Evolutionary conservation across 2,888 invertebrate genomes (phyloP), one percentile per base, ranked within the genome.

Genomic region (Beris morrisii): DNA sequence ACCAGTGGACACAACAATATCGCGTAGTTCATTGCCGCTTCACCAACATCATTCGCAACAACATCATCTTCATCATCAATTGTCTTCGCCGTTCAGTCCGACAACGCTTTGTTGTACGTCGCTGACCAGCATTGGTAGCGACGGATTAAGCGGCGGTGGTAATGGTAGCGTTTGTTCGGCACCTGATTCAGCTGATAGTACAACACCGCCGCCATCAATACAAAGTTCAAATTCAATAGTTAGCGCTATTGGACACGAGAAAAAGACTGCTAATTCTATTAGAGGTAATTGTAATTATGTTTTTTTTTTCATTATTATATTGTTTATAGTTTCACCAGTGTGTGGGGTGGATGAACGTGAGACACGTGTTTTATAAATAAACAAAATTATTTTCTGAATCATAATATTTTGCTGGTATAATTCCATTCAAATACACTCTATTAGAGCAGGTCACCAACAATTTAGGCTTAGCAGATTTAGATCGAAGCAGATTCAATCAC

Each of bases 181-280:
- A 70, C 70, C 72, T 63, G 73, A 73, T 66, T 72, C 73, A 66
- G 74, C 73, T 64, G 75, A 75, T 67, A 75, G 75, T 72, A 75
- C 75, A 72, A 75, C 74, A 65, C 74, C 74, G 69, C 74, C 74
- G 65, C 75, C 75, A 57, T 70, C 73, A 45, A 70, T 71, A 56
- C 69, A 70, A 67, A 69, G 70, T 70, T 70, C 70, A 69, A 73
- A 70, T 70, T 70, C 70, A 66, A 69, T 72, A 69, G 70, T 69
- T 69, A 70, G 69, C 69, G 70, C 72, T 69, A 71, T 72, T 67
- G 72, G 73, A 67, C 72, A 71, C 69, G 74, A 75, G 65, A 74
- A 74, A 71, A 75, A 74, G 71, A 71, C 73, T 71, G 73, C 73
- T 63, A 75, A 74, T 70, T 75, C 75, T 52, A 75, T 75, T 69